phyloP scores from a whole-genome alignment of 2,888 invertebrate species.

The Conchocele bisecta region DNA sequence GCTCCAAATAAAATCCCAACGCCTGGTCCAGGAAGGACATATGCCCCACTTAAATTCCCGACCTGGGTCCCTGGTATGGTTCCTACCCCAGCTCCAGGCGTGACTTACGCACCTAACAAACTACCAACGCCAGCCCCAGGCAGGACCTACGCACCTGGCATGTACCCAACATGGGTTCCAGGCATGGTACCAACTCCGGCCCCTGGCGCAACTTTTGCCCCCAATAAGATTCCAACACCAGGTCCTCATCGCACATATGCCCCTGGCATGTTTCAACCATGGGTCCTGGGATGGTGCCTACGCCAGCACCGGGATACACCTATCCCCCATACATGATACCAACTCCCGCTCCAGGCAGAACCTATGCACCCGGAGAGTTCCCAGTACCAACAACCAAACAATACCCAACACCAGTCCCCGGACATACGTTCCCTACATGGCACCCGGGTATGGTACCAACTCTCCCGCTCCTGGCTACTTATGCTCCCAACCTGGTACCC shows the following conservation, averaged over 20 bases:
- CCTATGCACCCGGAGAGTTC: slow-evolving; percentile 18
- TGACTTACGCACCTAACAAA: slow-evolving; percentile 44
- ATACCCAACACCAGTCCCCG: slow-evolving; percentile 61
- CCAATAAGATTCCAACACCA: slow-evolving; percentile 56
- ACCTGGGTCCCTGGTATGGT: too few relatives aligned
- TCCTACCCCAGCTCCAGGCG: too few relatives aligned
- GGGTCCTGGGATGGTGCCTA: slow-evolving; percentile 42
- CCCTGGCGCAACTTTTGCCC: too few relatives aligned
- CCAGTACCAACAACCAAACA: too few relatives aligned
- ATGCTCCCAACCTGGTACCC: slow-evolving; percentile 55
- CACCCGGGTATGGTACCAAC: slow-evolving; percentile 59
- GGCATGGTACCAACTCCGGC: slow-evolving; percentile 43
- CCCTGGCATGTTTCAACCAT: too few relatives aligned
- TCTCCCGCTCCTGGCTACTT: slow-evolving; percentile 58
- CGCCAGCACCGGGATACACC: slow-evolving; percentile 45
- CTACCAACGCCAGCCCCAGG: slow-evolving; percentile 55
- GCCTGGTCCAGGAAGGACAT: too few relatives aligned
- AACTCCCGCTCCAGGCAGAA: slow-evolving; percentile 23
- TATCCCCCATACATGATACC: slow-evolving; percentile 46
- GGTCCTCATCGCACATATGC: too few relatives aligned
- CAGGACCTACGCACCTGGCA: too few relatives aligned
- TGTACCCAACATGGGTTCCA: too few relatives aligned
- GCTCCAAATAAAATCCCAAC: too few relatives aligned
- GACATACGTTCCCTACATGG: slow-evolving; percentile 53
- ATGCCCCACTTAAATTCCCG: too few relatives aligned